Evolutionary conservation across 2,888 invertebrate species (phyloP).

Genomic region (Drosophila mimetica): DNA sequence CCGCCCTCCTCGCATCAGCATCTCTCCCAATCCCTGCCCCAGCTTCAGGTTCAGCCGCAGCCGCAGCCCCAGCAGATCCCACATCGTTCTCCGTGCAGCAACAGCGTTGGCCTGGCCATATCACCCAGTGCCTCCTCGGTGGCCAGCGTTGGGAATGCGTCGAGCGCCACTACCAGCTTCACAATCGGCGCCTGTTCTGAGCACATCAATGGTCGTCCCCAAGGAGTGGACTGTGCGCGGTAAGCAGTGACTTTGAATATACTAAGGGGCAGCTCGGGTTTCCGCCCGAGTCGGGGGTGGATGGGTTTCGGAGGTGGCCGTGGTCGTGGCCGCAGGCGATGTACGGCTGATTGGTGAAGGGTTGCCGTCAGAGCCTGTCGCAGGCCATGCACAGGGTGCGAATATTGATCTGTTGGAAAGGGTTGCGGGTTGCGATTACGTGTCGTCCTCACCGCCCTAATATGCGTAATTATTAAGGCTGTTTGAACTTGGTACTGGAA

Average conservation of each 20-base stretch:
- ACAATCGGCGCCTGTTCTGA: constrained; percentile 97
- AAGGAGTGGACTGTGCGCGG: constrained; percentile 95
- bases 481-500: constrained; percentile 67
- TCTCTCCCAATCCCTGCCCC: constrained; percentile 18
- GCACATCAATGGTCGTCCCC: constrained; percentile 96
- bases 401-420: constrained; percentile 11
- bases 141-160: constrained; percentile 55
- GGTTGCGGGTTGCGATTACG: constrained; percentile 44
- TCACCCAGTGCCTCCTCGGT: constrained; percentile 68
- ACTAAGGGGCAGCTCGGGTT: background rate
- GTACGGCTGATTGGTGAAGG: constrained; percentile 55
- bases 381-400: constrained; percentile 6
- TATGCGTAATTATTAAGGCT: constrained; percentile 73
- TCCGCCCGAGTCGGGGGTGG: background rate
- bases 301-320: constrained; percentile 4
- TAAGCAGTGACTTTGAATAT: constrained; percentile 62
- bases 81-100: constrained; percentile 61
- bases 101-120: constrained; percentile 52
- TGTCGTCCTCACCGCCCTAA: constrained; percentile 41
- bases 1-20: constrained; percentile 48
- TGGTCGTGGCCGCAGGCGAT: constrained; percentile 55
- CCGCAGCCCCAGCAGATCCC: constrained; percentile 45
- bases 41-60: constrained; percentile 41
- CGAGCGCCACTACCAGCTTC: constrained; percentile 83
- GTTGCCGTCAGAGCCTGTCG: constrained; percentile 21